Evolutionary conservation across 2,888 invertebrate species (phyloP).

Genomic region (Therioaphis trifolii): DNA sequence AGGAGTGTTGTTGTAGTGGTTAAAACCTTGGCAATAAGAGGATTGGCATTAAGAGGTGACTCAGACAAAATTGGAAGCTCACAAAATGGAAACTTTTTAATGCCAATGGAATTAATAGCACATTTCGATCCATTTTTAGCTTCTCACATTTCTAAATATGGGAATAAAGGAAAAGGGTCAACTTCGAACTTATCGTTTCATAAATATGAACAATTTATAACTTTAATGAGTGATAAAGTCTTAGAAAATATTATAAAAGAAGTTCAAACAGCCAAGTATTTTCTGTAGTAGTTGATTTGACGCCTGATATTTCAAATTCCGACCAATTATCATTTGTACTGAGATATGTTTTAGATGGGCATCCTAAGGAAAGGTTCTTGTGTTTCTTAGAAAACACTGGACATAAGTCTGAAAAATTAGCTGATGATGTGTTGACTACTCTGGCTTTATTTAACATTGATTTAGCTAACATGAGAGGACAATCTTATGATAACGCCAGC

Average conservation of each 20-base stretch:
- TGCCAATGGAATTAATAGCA: slow-evolving; percentile 66
- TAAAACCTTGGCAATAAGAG: slow-evolving; percentile 66
- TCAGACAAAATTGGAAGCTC: slow-evolving; percentile 66
- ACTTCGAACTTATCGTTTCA: slow-evolving; percentile 23
- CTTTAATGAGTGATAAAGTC: slow-evolving; percentile 18
- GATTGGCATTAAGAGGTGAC: slow-evolving; percentile 66
- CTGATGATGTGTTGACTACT: slow-evolving; percentile 62
- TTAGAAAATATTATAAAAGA: slow-evolving; percentile 36
- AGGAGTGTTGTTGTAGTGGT: slow-evolving; percentile 65
- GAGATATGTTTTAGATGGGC: slow-evolving; percentile 58
- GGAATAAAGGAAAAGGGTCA: slow-evolving; percentile 35
- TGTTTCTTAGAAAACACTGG: slow-evolving; percentile 64
- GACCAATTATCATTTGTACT: slow-evolving; percentile 64
- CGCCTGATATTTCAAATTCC: slow-evolving; percentile 61
- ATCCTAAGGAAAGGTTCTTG: slow-evolving; percentile 62
- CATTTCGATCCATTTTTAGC: slow-evolving; percentile 67
- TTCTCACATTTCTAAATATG: slow-evolving; percentile 20
- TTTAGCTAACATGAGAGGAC: slow-evolving; percentile 29
- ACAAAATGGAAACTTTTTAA: slow-evolving; percentile 67
- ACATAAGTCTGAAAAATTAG: slow-evolving; percentile 65
- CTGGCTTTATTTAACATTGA: slow-evolving; percentile 27
- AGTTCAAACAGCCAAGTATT: slow-evolving; percentile 38
- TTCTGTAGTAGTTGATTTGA: slow-evolving; percentile 55
- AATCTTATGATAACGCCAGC: slow-evolving; percentile 6
- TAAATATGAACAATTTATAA: slow-evolving; percentile 37